phyloP scores from a whole-genome alignment of 37 sponge, comb jelly and placozoan species.

The Spongilla lacustris region DNA sequence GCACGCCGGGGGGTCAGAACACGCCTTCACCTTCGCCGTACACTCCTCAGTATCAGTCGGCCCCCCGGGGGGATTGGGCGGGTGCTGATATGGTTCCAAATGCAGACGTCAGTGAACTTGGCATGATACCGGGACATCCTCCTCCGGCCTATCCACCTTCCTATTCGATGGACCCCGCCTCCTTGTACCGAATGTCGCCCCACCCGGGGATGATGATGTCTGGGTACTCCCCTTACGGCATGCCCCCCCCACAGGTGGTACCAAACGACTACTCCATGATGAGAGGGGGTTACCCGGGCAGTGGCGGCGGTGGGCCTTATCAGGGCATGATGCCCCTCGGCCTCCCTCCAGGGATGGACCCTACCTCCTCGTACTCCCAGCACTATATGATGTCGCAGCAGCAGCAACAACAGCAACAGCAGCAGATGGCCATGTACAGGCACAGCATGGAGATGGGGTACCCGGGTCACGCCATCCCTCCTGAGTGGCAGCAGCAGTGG shows the following conservation, averaged over 20 bases:
- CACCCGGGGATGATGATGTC: constrained; percentile 9
- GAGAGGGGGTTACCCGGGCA: no score
- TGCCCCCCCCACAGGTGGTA: not conserved
- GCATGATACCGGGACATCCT: not conserved
- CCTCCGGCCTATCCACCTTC: constrained; percentile 31
- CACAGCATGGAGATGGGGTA: not conserved
- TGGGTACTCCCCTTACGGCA: not conserved
- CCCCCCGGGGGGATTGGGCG: not conserved
- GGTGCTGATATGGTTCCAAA: not conserved
- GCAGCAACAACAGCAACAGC: no score
- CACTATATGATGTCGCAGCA: constrained; percentile 18
- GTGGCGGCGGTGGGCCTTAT: no score
- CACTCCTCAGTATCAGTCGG: not conserved
- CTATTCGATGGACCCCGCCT: constrained; percentile 22
- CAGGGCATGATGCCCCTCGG: no score
- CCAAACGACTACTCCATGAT: no score
- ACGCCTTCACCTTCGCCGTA: constrained; percentile 41
- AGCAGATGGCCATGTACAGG: constrained; percentile 6
- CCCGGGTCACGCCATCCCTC: constrained; percentile 19
- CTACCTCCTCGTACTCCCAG: not conserved
- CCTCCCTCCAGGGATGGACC: constrained; percentile 21
- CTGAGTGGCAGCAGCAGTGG: constrained; percentile 51
- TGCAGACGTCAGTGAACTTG: constrained; percentile 26
- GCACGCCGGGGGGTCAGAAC: constrained; percentile 17
- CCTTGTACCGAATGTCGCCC: not conserved